phyloP scores from a whole-genome alignment of 2,113 vertebrate genomes.

The Galeopterus variegatus region DNA sequence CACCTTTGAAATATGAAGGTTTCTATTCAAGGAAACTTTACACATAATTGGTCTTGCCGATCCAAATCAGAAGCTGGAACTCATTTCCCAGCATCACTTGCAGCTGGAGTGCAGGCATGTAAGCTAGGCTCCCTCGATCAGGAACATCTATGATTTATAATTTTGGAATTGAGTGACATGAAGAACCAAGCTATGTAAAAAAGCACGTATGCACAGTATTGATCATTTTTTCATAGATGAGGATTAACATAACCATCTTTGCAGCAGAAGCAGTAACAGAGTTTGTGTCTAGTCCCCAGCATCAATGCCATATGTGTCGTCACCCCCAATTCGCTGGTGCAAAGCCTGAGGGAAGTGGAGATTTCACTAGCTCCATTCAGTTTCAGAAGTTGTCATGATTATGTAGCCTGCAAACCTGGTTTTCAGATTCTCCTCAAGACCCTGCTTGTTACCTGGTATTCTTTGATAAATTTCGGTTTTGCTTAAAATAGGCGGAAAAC shows the following conservation, averaged over 20 bases:
- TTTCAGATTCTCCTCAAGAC: neutral
- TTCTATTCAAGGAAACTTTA: neutral
- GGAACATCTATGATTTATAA: neutral
- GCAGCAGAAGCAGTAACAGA: neutral
- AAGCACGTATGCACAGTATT: neutral
- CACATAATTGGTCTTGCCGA: neutral
- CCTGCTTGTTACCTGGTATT: neutral
- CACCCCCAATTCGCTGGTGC: neutral
- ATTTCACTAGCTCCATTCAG: neutral
- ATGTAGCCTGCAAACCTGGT: neutral
- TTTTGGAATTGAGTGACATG: neutral
- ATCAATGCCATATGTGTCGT: neutral
- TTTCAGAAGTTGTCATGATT: neutral
- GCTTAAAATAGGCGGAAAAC: neutral
- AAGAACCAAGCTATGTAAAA: neutral
- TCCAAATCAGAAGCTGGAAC: neutral
- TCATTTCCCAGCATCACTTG: neutral
- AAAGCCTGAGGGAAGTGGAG: neutral
- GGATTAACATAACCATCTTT: neutral
- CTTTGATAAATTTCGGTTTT: neutral
- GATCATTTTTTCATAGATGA: neutral
- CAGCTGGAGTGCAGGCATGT: neutral
- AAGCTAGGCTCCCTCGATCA: neutral
- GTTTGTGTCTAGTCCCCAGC: neutral
- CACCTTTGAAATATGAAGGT: neutral